These are phyloP conservation scores for Rhinella marina DNA, from an alignment of 2,797 vertebrate species.

Conservation along the genomic window DNA sequence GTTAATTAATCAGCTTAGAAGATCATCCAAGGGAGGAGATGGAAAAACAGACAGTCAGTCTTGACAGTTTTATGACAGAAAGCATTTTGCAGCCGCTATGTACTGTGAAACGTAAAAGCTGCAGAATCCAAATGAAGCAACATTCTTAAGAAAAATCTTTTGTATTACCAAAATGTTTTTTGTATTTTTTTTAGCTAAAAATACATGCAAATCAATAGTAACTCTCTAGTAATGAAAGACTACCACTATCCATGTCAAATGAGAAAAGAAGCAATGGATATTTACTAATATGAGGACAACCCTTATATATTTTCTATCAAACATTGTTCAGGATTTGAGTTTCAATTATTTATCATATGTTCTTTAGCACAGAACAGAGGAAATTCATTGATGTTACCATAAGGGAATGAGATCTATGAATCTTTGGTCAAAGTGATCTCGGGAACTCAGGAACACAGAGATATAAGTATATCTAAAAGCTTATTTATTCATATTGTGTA, in stretches of 20 bases:
- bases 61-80: too few species aligned
- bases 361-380: neutral
- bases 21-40: too few species aligned
- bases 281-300: neutral
- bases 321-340: neutral
- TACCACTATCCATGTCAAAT: too few species aligned
- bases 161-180: too few species aligned
- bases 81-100: too few species aligned
- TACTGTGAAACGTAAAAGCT: too few species aligned
- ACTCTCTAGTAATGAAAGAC: neutral
- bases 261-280: neutral
- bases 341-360: neutral
- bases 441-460: conserved; percentile 57
- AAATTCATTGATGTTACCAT: neutral
- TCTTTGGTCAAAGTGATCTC: conserved; percentile 26
- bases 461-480: conserved; percentile 12
- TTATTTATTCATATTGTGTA: conserved; percentile 3
- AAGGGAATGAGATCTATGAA: conserved; percentile 39
- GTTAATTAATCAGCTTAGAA: too few species aligned
- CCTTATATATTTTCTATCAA: neutral
- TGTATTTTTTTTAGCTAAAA: too few species aligned
- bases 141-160: too few species aligned
- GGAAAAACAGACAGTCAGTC: too few species aligned
- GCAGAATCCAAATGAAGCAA: too few species aligned
- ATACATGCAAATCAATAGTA: neutral